Conservation (phyloP, 2,113 vertebrate species). For the Cyprinodon tularosa region DNA sequence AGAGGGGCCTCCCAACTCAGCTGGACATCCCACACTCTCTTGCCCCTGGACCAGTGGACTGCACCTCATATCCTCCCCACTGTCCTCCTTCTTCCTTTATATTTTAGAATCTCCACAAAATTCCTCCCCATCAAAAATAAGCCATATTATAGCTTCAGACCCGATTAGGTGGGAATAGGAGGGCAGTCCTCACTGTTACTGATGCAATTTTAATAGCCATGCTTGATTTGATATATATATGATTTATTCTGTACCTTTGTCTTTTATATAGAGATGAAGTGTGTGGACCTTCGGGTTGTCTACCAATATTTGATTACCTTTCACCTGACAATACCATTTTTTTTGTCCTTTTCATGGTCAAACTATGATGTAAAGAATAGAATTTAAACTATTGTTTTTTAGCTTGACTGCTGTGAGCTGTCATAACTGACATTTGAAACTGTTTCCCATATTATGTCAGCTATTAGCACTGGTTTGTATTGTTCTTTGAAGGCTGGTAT, state of each 20-base stretch:
- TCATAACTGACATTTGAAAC: not conserved
- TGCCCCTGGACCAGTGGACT: slow-evolving; percentile 59
- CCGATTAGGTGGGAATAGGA: slow-evolving; percentile 54
- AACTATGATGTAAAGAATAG: not conserved
- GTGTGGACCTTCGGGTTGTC: not conserved
- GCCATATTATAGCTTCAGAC: slow-evolving; percentile 37
- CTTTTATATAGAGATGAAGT: slow-evolving; percentile 44
- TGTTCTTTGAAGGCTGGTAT: not conserved
- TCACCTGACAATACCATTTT: not conserved
- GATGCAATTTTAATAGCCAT: slow-evolving; percentile 76
- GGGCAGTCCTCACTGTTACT: slow-evolving; percentile 43
- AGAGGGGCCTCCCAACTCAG: slow-evolving; percentile 70
- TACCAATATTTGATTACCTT: not conserved
- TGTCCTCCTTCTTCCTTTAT: slow-evolving; percentile 3
- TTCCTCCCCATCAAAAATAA: slow-evolving; percentile 25
- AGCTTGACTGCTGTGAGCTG: not conserved
- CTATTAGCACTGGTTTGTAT: not conserved
- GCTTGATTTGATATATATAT: slow-evolving; percentile 47
- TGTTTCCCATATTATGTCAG: not conserved
- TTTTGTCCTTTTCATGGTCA: not conserved
- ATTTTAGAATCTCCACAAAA: slow-evolving; percentile 9
- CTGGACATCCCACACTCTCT: slow-evolving; percentile 62
- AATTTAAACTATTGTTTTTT: not conserved
- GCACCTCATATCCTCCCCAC: slow-evolving; percentile 21
- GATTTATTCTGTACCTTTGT: slow-evolving; percentile 60